Evolutionary conservation across 2,113 vertebrate species (phyloP).

Genomic region (Pluvialis apricaria): DNA sequence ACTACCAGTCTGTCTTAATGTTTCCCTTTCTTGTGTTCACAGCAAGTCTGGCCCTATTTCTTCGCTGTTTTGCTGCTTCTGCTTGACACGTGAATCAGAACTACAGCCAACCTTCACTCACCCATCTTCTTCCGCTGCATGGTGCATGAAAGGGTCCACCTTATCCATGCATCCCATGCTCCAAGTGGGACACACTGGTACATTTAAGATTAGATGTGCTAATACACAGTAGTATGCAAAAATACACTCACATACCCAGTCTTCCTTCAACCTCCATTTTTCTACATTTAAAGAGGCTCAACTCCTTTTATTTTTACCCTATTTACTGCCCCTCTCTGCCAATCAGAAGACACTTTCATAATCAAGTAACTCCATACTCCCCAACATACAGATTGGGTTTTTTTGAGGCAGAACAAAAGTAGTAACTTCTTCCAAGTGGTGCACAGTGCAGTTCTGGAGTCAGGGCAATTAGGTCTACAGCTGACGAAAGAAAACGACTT

Average conservation of each 20-base stretch:
- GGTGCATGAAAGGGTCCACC: neutral
- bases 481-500: constrained; percentile 48
- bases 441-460: constrained; percentile 6
- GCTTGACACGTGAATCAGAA: neutral
- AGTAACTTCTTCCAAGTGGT: constrained; percentile 27
- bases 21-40: neutral
- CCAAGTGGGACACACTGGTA: neutral
- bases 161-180: neutral
- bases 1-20: neutral
- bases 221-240: neutral
- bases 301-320: neutral
- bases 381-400: neutral
- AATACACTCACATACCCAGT: neutral
- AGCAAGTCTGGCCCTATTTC: neutral
- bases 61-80: neutral
- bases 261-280: neutral
- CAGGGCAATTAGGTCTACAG: neutral
- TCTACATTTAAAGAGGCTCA: neutral
- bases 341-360: neutral
- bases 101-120: neutral
- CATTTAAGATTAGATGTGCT: neutral
- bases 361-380: neutral
- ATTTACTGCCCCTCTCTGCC: neutral
- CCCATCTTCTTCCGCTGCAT: neutral
- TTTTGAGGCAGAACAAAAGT: constrained; percentile 21